Percentiles rank a stretch among this genome's conserved stretches.
Evolutionary conservation across 53 echinoderm and acorn worm genomes (phyloP).

Genomic region (Paelopatides confundens): DNA sequence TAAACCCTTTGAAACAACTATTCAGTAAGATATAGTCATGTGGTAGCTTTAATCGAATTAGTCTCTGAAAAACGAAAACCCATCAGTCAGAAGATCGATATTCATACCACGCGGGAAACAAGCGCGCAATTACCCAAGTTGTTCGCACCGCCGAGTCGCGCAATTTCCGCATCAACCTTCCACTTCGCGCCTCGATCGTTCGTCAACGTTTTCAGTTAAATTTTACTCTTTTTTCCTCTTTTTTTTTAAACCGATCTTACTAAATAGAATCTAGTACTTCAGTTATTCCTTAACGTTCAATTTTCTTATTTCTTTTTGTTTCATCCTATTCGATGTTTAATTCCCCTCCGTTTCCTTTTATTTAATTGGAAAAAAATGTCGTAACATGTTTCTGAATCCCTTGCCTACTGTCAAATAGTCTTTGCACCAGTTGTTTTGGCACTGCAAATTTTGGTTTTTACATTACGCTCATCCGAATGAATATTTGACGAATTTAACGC

Average conservation of each 20-base stretch:
- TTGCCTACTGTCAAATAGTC: constrained; percentile 28
- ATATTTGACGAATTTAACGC: constrained; percentile 46
- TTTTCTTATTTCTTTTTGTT: neutral
- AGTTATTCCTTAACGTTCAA: neutral
- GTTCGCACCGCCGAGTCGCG: constrained; percentile 30
- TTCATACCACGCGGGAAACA: constrained; percentile 41
- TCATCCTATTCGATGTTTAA: neutral
- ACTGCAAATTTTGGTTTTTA: neutral
- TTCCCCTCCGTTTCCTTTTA: constrained; percentile 3
- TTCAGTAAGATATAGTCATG: too few species aligned
- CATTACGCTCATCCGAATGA: constrained; percentile 35
- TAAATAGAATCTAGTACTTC: neutral
- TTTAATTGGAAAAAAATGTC: constrained; percentile 29
- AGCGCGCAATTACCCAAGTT: constrained; percentile 33
- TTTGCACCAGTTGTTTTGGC: constrained; percentile 31
- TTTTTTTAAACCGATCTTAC: neutral
- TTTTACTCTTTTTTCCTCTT: neutral
- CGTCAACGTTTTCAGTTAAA: neutral
- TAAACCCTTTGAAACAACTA: too few species aligned
- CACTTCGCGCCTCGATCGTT: constrained; percentile 14
- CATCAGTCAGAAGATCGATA: neutral
- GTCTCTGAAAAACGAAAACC: neutral
- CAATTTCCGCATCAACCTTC: constrained; percentile 37
- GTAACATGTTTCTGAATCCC: constrained; percentile 19
- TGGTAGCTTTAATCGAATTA: constrained; percentile 3